phyloP scores from a whole-genome alignment of 2,888 invertebrate genomes.

The Cantharis lateralis region DNA sequence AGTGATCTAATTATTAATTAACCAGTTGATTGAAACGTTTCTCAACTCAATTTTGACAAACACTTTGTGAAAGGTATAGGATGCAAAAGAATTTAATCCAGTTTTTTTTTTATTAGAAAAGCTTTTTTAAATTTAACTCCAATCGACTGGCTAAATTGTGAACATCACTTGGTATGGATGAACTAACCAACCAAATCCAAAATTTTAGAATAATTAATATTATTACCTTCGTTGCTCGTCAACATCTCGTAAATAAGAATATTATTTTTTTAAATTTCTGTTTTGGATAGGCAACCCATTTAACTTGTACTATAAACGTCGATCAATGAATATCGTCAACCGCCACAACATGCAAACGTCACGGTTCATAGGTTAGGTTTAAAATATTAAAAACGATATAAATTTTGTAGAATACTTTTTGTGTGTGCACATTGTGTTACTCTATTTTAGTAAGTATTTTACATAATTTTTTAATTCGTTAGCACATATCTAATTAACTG shows the following conservation, averaged over 20 bases:
- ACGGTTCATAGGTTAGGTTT: slow-evolving; percentile 7
- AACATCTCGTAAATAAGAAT: not conserved
- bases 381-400: not conserved
- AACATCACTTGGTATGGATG: too few relatives aligned
- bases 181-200: too few relatives aligned
- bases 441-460: not conserved
- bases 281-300: not conserved
- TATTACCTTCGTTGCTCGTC: not conserved
- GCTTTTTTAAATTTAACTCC: not conserved
- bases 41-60: not conserved
- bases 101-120: too few relatives aligned
- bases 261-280: not conserved
- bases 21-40: not conserved
- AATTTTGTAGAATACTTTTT: not conserved
- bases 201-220: not conserved
- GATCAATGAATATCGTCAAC: not conserved
- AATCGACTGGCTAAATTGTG: too few relatives aligned
- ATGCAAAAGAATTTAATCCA: too few relatives aligned
- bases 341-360: not conserved
- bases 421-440: not conserved
- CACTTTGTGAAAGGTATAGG: not conserved
- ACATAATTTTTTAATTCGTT: not conserved
- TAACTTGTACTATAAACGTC: not conserved
- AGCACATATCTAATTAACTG: not conserved
- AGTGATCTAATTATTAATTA: not conserved